Base-by-base conservation (phyloP, 2,888 invertebrate genomes). In the Dasypogon diadema region DNA sequence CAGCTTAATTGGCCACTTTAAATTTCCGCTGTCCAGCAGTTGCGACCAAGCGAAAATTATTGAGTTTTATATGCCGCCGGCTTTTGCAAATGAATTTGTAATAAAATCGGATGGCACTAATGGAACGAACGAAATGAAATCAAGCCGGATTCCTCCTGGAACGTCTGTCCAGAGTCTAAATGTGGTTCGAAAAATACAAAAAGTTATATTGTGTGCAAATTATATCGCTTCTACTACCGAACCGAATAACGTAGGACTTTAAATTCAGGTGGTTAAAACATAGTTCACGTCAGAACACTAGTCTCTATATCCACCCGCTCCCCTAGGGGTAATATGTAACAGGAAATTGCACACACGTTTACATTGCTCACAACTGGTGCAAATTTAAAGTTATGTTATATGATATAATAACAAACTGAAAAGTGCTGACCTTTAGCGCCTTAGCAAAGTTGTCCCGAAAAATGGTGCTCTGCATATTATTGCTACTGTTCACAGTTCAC, bases 1-100 rank as follows among this genome's bases (percentile, higher is more conserved):
- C 48, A 68, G 65, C 65, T 68, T 68, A 68, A 68, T 48, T 68
- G 46, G 46, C 34, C 34, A 30, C 60, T 60, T 60, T 42, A 60
- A 60, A 60, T 60, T 60, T 30, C 16, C 10, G 26, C 37, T n/a
- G 10, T 18, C 21, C 18, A 1, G 18, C 4, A 3, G 18, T 2
- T 18, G 37, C 4, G 37, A 18, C n/a, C 10, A 42, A 42, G 42
- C 10, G 8, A n/a, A 30, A 30, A 8, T 30, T 42, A 42, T 42
- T 1, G 42, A n/a, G 2, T 3, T 6, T 30, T 5, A 42, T 2
- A 42, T 12, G 3, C 2, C 10, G 42, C 2, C 42, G 8, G n/a
- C 2, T 51, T 60, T 42, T 18, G 60, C 21, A 42, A 3, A 60
- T 37, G 12, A 37, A 60, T 60, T 10, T 4, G 37, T 10, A 18